These are phyloP conservation scores for Epistrophe grossulariae DNA, from an alignment of 2,888 invertebrate species.

Conservation along the genomic window DNA sequence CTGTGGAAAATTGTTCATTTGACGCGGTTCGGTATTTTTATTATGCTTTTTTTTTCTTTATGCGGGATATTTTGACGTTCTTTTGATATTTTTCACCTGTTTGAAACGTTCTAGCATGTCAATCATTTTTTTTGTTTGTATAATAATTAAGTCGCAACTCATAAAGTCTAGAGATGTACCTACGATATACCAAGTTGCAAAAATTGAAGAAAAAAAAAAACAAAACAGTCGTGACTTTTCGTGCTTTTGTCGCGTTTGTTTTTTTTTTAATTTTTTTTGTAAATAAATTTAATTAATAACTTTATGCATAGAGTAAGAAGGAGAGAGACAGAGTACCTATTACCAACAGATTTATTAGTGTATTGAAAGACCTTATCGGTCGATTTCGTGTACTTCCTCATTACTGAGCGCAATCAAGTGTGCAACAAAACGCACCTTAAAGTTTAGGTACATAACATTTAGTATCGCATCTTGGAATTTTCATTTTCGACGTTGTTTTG, in stretches of 20 bases:
- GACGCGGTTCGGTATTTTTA: slow-evolving; percentile 27
- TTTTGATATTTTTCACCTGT: slow-evolving; percentile 59
- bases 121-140: slow-evolving; percentile 50
- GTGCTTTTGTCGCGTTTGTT: slow-evolving; percentile 15
- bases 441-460: background rate
- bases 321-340: background rate
- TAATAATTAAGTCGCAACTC: slow-evolving; percentile 60
- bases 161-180: slow-evolving; percentile 21
- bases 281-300: slow-evolving; percentile 66
- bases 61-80: slow-evolving; percentile 20
- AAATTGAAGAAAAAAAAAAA: background rate
- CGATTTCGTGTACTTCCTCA: slow-evolving; percentile 55
- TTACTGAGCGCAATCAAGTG: slow-evolving; percentile 56
- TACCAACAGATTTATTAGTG: background rate
- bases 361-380: slow-evolving; percentile 49
- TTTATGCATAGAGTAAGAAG: slow-evolving; percentile 33
- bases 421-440: slow-evolving; percentile 59
- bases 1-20: slow-evolving; percentile 53
- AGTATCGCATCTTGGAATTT: slow-evolving; percentile 11
- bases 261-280: slow-evolving; percentile 50
- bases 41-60: background rate
- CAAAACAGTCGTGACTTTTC: slow-evolving; percentile 34
- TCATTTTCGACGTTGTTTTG: background rate
- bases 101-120: slow-evolving; percentile 57
- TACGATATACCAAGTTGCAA: background rate